Base-by-base conservation (phyloP, 2,888 invertebrate genomes). In the Diadegma fenestrale region DNA sequence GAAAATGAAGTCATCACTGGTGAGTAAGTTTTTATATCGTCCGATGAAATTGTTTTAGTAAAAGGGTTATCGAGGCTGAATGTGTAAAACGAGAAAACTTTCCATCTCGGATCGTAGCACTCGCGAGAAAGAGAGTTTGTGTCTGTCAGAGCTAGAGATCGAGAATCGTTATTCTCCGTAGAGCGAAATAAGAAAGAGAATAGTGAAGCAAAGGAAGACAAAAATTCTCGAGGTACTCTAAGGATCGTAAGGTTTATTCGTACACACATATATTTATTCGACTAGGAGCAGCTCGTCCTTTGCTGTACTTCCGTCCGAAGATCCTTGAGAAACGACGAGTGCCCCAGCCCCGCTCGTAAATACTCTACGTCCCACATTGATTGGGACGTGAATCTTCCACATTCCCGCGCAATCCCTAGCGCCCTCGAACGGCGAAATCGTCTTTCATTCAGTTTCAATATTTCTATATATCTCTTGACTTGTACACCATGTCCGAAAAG, bases 361-460 rank as follows among this genome's bases (percentile, higher is more conserved):
- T 93, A 93, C 90, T 90, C 88, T 90, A 89, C 89, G 89, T 90
- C 88, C 88, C 84, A 87, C 91, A 91, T 91, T 93, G 93, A 93
- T 93, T 93, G 91, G 92, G 91, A 91, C 90, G 92, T 93, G 92
- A 93, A 93, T 93, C 92, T 92, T 91, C 89, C 87, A 73, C 82
- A 66, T 85, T 80, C 61, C 63, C 66, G 79, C 48, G 66, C 37
- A 37, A 68, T 68, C 79, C 54, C 63, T 79, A 64, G 51, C 54
- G 48, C 69, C 78, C 63, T 75, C 75, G 45, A 76, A 37, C 48
- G 63, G 54, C 19, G 19, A 64, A 71, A 19, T 79, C 26, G 63
- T 79, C 79, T 68, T 41, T 41, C 45, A 22, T n/a, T 71, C 26
- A 10, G 17, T 22, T 43, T 17, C 26, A 41, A 30, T 54, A 58